These are phyloP conservation scores for Jacana jacana DNA, from an alignment of 2,113 vertebrate genomes.

Conservation along the genomic window DNA sequence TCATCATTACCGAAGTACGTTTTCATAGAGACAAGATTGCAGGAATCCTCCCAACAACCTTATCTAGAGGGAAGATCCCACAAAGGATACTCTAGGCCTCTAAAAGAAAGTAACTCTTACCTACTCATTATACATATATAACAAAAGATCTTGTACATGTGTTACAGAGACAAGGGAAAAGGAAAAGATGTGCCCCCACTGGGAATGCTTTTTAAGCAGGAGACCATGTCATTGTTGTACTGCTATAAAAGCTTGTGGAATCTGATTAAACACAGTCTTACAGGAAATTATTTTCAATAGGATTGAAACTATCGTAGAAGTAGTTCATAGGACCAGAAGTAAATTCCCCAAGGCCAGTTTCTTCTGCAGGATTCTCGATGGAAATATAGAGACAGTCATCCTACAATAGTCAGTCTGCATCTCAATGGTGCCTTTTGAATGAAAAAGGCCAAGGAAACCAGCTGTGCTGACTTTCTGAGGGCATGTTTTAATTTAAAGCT, in stretches of 20 bases:
- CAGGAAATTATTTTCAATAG: neutral
- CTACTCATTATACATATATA: neutral
- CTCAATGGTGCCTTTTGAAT: neutral
- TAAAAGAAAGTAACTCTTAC: neutral
- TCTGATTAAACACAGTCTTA: neutral
- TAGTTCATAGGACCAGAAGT: neutral
- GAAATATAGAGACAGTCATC: neutral
- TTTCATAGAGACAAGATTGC: neutral
- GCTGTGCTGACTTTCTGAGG: neutral
- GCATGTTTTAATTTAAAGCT: neutral
- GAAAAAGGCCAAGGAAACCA: neutral
- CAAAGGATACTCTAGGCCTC: fast-evolving
- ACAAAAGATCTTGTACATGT: fast-evolving
- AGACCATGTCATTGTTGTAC: fast-evolving
- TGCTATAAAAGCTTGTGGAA: neutral
- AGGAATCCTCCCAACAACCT: neutral
- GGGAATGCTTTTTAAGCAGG: neutral
- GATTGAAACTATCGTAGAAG: neutral
- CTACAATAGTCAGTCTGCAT: neutral
- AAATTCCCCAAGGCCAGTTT: neutral
- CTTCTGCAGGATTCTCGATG: neutral
- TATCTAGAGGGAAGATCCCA: neutral
- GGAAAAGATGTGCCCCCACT: neutral
- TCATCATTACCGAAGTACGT: neutral
- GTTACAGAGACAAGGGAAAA: neutral